phyloP scores from a whole-genome alignment of 1,140 invertebrate species.

The Cydia fagiglandana region DNA sequence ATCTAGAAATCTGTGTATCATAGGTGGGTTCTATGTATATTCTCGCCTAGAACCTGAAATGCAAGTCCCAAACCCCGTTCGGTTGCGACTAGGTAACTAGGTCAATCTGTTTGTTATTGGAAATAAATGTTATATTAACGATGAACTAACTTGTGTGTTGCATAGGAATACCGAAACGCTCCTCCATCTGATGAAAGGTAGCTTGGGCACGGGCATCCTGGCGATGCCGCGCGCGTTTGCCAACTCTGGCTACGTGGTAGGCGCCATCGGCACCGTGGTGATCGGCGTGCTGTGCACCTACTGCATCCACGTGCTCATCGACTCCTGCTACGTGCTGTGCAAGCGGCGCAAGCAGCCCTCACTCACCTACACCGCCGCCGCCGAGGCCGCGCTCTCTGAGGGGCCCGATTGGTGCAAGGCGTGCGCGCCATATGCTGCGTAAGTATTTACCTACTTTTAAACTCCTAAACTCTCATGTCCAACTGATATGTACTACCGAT shows the following conservation, averaged over 20 bases:
- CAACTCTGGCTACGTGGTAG: conserved; percentile 84
- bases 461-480: conserved; percentile 34
- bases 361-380: conserved; percentile 85
- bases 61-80: background rate
- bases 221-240: conserved; percentile 88
- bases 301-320: conserved; percentile 85
- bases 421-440: conserved; percentile 81
- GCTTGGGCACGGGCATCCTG: conserved; percentile 87
- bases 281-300: conserved; percentile 85
- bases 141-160: conserved; percentile 40
- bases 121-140: no score
- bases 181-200: conserved; percentile 84
- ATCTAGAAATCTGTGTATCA: no score
- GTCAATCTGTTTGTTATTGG: background rate
- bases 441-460: conserved; percentile 58
- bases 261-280: conserved; percentile 80
- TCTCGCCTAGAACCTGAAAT: no score
- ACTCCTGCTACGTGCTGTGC: conserved; percentile 75
- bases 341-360: conserved; percentile 81
- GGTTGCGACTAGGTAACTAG: background rate
- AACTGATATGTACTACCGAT: no score
- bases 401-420: conserved; percentile 82
- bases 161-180: conserved; percentile 82
- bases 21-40: no score
- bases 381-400: conserved; percentile 84